Percentiles rank a stretch among this genome's conserved stretches.
Conservation (phyloP, 1,140 invertebrate genomes). For the Eulimnadia texana region DNA sequence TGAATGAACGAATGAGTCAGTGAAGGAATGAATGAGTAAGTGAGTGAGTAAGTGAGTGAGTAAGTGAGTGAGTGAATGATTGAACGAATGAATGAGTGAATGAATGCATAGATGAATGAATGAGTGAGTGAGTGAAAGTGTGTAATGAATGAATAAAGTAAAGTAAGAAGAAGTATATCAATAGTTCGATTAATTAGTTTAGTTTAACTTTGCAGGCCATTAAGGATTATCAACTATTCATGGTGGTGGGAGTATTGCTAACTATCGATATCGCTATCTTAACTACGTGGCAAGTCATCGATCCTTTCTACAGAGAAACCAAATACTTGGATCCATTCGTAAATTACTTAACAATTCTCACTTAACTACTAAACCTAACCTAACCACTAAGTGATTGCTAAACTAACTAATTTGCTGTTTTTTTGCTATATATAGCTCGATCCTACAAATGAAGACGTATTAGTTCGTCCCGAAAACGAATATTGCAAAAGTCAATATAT, state of each 20-base stretch:
- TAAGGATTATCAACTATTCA: conserved; percentile 94
- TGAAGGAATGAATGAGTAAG: no score
- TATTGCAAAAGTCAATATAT: conserved; percentile 90
- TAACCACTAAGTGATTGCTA: no score
- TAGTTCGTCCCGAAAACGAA: conserved; percentile 85
- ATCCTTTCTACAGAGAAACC: conserved; percentile 85
- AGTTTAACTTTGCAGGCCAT: conserved; percentile 45
- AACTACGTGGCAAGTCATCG: conserved; percentile 91
- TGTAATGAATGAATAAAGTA: no score
- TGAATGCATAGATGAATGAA: no score
- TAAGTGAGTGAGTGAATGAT: no score
- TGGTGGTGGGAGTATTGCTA: conserved; percentile 86
- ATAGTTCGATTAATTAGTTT: not conserved
- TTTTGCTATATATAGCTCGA: no score
- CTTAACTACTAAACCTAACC: not conserved
- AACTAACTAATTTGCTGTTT: no score
- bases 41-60: no score
- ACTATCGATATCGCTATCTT: conserved; percentile 85
- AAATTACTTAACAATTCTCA: conserved; percentile 31
- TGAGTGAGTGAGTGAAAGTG: no score
- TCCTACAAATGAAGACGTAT: conserved; percentile 71
- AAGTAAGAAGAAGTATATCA: no score
- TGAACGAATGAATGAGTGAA: no score
- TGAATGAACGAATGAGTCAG: no score
- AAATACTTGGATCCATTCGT: conserved; percentile 79